A percentile compares a stretch with the other conserved stretches of the same genome.
These are phyloP conservation scores for Platyscelio sp. DNA, from an alignment of 2,888 invertebrate species.

Conservation along the genomic window DNA sequence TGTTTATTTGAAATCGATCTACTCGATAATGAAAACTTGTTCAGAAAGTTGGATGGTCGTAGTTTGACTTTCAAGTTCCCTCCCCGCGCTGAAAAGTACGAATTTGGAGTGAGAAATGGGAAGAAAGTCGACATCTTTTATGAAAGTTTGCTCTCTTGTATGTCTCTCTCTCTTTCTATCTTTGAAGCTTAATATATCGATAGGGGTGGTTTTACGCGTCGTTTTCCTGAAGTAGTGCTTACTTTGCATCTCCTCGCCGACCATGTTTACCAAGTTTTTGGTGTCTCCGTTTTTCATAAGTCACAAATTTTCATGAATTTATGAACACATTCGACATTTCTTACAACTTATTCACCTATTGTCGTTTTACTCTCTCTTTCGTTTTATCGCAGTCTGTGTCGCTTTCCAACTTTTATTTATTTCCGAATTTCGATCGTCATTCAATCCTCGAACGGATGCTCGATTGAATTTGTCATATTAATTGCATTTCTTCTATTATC, in stretches of 20 bases:
- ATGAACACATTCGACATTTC: constrained; percentile 62
- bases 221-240: constrained; percentile 71
- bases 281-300: constrained; percentile 49
- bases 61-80: constrained; percentile 34
- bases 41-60: constrained; percentile 30
- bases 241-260: constrained; percentile 64
- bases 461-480: constrained; percentile 14
- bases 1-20: constrained; percentile 27
- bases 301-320: constrained; percentile 77
- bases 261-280: constrained; percentile 69
- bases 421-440: constrained; percentile 13
- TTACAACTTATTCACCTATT: constrained; percentile 36
- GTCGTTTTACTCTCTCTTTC: constrained; percentile 18
- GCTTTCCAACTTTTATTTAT: constrained; percentile 25
- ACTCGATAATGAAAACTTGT: constrained; percentile 39
- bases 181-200: constrained; percentile 75
- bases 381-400: neutral
- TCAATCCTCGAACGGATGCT: neutral
- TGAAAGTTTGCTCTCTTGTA: constrained; percentile 56
- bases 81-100: constrained; percentile 27
- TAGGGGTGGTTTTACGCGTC: constrained; percentile 72
- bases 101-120: constrained; percentile 42
- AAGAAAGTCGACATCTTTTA: constrained; percentile 50
- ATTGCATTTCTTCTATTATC: constrained; percentile 1
- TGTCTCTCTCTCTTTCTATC: constrained; percentile 40